phyloP scores from a whole-genome alignment of 2,113 vertebrate genomes.

The Xenopus borealis region DNA sequence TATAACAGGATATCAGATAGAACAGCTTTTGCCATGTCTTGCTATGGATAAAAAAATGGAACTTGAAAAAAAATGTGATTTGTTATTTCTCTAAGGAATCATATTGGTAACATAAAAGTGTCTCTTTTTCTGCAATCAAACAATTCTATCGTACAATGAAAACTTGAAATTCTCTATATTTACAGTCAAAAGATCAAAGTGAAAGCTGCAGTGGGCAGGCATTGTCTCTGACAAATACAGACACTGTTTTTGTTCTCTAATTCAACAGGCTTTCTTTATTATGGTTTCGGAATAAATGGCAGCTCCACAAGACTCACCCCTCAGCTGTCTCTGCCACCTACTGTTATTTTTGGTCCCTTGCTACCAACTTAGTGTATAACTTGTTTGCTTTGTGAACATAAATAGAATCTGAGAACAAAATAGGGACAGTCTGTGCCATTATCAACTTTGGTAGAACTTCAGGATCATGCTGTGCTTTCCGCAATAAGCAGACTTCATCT shows the following conservation, averaged over 20 bases:
- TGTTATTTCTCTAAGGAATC: too few relatives aligned
- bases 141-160: too few relatives aligned
- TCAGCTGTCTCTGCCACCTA: not conserved
- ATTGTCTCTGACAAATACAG: not conserved
- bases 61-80: too few relatives aligned
- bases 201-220: too few relatives aligned
- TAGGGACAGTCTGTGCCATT: constrained; percentile 16
- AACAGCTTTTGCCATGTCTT: too few relatives aligned
- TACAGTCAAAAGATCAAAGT: too few relatives aligned
- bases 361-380: constrained; percentile 6
- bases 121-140: too few relatives aligned
- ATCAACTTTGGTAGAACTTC: constrained; percentile 2
- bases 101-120: too few relatives aligned
- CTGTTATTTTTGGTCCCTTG: not conserved
- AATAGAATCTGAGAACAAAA: constrained; percentile 18
- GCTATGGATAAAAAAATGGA: too few relatives aligned
- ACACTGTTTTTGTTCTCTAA: not conserved
- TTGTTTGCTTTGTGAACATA: constrained; percentile 2
- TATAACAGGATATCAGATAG: too few relatives aligned
- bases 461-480: not conserved
- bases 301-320: not conserved
- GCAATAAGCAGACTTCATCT: constrained; percentile 2
- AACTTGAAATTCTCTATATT: too few relatives aligned
- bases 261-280: not conserved
- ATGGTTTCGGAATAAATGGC: not conserved